These are phyloP conservation scores for Ophioninae sp. DNA, from an alignment of 2,888 invertebrate species.

Conservation along the genomic window DNA sequence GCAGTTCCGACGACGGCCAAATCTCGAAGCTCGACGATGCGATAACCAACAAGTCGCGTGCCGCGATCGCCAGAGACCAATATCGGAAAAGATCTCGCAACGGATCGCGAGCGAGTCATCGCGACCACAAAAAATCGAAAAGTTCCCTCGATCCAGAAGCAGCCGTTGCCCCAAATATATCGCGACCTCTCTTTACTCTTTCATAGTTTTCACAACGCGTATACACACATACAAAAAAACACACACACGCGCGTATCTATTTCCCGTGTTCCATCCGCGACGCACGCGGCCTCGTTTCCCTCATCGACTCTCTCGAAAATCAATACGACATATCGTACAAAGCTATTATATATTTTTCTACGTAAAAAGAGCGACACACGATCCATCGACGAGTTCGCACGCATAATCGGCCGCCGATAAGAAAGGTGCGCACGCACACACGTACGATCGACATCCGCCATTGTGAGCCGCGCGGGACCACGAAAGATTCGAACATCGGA, in stretches of 20 bases:
- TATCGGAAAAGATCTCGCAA: slow-evolving; percentile 55
- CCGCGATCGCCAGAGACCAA: slow-evolving; percentile 35
- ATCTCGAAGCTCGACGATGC: slow-evolving; percentile 29
- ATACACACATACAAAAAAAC: neutral
- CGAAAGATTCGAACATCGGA: neutral
- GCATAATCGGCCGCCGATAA: neutral
- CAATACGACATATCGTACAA: slow-evolving; percentile 75
- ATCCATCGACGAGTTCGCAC: neutral
- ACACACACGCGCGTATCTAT: neutral
- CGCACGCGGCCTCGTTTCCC: slow-evolving; percentile 5
- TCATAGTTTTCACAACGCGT: slow-evolving; percentile 63
- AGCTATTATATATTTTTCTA: slow-evolving; percentile 75
- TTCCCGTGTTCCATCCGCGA: slow-evolving; percentile 3
- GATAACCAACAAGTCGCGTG: slow-evolving; percentile 26
- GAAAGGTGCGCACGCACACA: neutral
- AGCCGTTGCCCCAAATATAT: slow-evolving; percentile 67
- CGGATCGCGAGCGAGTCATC: slow-evolving; percentile 43
- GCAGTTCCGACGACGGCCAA: slow-evolving; percentile 71
- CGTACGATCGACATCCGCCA: neutral
- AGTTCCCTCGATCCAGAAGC: slow-evolving; percentile 68
- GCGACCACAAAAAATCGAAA: slow-evolving; percentile 29
- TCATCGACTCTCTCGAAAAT: slow-evolving; percentile 30
- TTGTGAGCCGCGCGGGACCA: neutral
- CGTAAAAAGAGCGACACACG: slow-evolving; percentile 54
- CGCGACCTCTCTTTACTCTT: slow-evolving; percentile 73